phyloP scores from a whole-genome alignment of 2,113 vertebrate species.

The Eubucco bourcierii region DNA sequence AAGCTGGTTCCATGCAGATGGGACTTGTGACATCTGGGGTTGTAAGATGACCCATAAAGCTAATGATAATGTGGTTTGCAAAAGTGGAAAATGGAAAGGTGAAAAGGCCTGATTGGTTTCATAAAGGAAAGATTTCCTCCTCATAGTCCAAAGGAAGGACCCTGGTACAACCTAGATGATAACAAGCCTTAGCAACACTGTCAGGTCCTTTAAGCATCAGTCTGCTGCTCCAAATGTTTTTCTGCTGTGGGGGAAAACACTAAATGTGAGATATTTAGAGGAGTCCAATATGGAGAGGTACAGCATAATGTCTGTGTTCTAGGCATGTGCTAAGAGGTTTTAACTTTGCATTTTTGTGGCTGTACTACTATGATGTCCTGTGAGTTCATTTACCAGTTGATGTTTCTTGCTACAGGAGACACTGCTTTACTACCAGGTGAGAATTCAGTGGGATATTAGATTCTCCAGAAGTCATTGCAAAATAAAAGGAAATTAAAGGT shows the following conservation, averaged over 20 bases:
- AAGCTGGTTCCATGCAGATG: neutral
- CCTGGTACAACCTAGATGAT: neutral
- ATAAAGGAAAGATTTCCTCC: neutral
- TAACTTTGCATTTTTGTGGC: neutral
- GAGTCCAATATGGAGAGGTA: neutral
- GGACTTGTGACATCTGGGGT: neutral
- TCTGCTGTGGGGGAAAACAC: neutral
- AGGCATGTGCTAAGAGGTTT: neutral
- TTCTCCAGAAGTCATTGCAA: neutral
- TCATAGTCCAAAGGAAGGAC: accelerated
- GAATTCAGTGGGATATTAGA: neutral
- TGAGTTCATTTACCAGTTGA: neutral
- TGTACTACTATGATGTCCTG: neutral
- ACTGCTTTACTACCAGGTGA: neutral
- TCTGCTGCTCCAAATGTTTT: neutral
- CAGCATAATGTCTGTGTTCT: neutral
- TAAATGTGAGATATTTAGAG: neutral
- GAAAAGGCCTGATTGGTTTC: neutral
- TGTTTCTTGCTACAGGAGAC: neutral
- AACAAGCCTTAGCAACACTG: neutral
- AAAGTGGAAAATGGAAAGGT: neutral
- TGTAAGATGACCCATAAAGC: accelerated
- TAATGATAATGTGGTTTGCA: accelerated
- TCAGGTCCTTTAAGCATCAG: neutral
- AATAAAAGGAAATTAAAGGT: neutral